phyloP scores from a whole-genome alignment of 1,140 invertebrate genomes.

The Heterodera carotae region DNA sequence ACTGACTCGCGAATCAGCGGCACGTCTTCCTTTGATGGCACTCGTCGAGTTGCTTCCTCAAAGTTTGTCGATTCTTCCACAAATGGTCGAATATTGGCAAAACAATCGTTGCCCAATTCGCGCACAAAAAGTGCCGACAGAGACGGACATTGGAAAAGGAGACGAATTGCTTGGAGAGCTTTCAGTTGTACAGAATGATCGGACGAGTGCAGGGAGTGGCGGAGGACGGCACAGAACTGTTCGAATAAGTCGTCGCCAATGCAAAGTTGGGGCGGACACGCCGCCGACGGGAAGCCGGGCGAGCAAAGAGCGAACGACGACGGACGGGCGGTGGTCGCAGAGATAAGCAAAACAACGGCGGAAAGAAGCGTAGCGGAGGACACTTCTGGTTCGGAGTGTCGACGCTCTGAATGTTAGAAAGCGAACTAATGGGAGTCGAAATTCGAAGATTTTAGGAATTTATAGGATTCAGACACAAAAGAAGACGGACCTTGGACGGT shows the following conservation, averaged over 20 bases:
- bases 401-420: not conserved
- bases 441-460: no score
- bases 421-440: no score
- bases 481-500: constrained; percentile 69
- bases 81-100: constrained; percentile 51
- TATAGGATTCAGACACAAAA: not conserved
- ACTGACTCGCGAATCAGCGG: constrained; percentile 67
- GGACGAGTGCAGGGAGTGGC: not conserved
- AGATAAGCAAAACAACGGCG: constrained; percentile 7
- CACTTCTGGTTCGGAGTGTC: not conserved
- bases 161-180: constrained; percentile 77
- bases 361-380: constrained; percentile 3
- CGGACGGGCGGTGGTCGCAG: not conserved
- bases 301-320: not conserved
- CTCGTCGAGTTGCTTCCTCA: constrained; percentile 25
- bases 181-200: constrained; percentile 73
- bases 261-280: not conserved
- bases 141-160: constrained; percentile 73
- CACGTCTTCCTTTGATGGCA: constrained; percentile 44
- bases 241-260: constrained; percentile 9
- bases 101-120: constrained; percentile 53
- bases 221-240: constrained; percentile 3
- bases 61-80: constrained; percentile 11
- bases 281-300: not conserved
- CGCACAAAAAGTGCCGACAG: constrained; percentile 43